Base-by-base conservation (phyloP, 2,797 vertebrate species). In the Leptodactylus fallax region DNA sequence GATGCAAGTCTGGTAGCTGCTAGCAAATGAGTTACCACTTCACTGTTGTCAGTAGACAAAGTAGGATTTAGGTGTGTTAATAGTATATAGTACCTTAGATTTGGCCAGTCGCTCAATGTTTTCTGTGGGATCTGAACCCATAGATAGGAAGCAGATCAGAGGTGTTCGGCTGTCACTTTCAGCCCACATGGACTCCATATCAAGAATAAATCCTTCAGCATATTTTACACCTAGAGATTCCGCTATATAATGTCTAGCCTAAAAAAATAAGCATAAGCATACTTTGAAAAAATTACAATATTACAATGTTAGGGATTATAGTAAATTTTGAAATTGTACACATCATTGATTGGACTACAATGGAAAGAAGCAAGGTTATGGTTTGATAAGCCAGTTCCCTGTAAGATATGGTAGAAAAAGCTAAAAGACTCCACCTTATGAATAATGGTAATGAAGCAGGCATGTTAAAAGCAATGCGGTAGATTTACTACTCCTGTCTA, bases 71-170 rank as follows among this genome's bases (percentile, higher is more conserved):
- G 14, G 10, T 81, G 2, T 49, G 27, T 21, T 19, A 55, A 3
- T 51, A 14, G 63, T 56, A 85, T 16, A 83, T 5, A 13, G 81
- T 94, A 96, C 96, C 95, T 96, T 96, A 76, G 85, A 94, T 91
- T 95, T 96, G 90, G 96, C 95, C 36, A 97, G 93, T 25, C 92
- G 91, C 93, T 97, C 96, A 53, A 96, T 96, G 90, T 94, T 96
- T 91, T 97, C 96, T 0, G 96, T 96, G 12, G 96, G 96, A 90
- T 97, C 96, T 0, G 96, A 97, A 0, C 96, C 97, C 95, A 95
- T 93, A 0, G 96, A 96, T 61, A 97, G 93, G 90, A 97, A 95
- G 83, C 97, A 97, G 0, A 94, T 94, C 92, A 97, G 90, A 13
- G 96, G 96, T 0, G 94, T 96, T 90, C 90, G 92, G 89, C 84